These are phyloP conservation scores for Eulemur albifrons DNA, from an alignment of 2,797 vertebrate species.

Conservation along the genomic window DNA sequence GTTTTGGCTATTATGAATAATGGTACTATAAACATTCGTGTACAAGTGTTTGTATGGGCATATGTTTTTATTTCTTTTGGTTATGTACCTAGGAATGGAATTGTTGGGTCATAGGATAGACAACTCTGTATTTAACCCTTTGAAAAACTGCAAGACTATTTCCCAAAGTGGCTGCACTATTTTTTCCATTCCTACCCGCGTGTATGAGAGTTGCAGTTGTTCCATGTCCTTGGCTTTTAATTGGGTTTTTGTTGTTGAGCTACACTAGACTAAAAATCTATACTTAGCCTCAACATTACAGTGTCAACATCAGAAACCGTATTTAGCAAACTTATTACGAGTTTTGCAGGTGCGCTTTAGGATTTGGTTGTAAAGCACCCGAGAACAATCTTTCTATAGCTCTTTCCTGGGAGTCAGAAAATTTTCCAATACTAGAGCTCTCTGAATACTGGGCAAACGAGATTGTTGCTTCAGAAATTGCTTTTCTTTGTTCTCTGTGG, in stretches of 20 bases:
- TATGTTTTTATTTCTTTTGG: background rate
- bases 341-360: constrained; percentile 55
- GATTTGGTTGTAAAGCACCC: constrained; percentile 18
- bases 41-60: background rate
- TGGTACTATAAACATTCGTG: background rate
- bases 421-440: background rate
- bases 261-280: background rate
- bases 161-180: background rate
- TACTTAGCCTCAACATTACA: background rate
- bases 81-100: background rate
- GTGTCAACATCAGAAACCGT: constrained; percentile 21
- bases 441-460: constrained; percentile 38
- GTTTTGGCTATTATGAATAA: background rate
- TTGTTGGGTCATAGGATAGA: background rate
- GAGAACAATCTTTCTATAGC: background rate
- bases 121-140: background rate
- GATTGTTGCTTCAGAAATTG: background rate
- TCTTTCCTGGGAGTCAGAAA: background rate
- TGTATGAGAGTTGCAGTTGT: background rate
- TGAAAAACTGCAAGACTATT: background rate
- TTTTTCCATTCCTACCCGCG: background rate
- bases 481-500: constrained; percentile 12
- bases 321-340: constrained; percentile 19
- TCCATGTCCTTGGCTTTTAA: constrained; percentile 5
- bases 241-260: background rate